Base-by-base conservation (phyloP, 1,140 invertebrate genomes). In the Hypsibius dujardini region DNA sequence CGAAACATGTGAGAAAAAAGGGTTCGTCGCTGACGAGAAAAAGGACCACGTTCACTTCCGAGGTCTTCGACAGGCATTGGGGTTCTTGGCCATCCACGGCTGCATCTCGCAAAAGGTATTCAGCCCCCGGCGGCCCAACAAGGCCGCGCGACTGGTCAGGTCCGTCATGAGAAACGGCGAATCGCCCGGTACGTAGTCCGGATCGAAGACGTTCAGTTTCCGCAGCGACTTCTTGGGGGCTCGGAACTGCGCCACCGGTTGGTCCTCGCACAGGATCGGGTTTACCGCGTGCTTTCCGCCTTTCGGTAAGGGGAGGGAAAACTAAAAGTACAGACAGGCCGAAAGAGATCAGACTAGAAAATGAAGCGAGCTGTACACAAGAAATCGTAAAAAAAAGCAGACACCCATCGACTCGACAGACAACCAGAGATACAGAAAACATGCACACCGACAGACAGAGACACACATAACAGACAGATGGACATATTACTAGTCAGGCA, bases 231-330 rank as follows among this genome's bases (percentile, higher is more conserved):
- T 79, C 79, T 87, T 87, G 46, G 88, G 85, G 0, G 85, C 84
- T 80, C 86, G 85, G 78, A 93, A 88, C 75, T 95, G 86, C 1
- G 91, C 88, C 73, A 87, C 80, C 7, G 77, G 87, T 79, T 96
- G 92, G 82, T 95, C 92, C 79, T 87, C 91, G 69, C 85, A 85
- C 1, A 95, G 79, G 70, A 92, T 86, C 1, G 93, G 93, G 81
- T 95, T 92, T 47, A 86, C 85, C 1, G 90, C 86, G 80, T 96
- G 90, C 79, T 95, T 95, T 40, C 93, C 94, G 70, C 92, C 92
- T 46, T 87, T 84, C 12, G 91, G 91, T 71, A 82, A 86, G 1
- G 93, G 92, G 46, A 97, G 79, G 7, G 86, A 84, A 76, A 83
- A 87, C 85, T 87, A 75, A 71, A 81, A 81, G 73, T 72, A 76